Base-by-base conservation (phyloP, 2,797 vertebrate genomes). In the Ctenopoma multispine region DNA sequence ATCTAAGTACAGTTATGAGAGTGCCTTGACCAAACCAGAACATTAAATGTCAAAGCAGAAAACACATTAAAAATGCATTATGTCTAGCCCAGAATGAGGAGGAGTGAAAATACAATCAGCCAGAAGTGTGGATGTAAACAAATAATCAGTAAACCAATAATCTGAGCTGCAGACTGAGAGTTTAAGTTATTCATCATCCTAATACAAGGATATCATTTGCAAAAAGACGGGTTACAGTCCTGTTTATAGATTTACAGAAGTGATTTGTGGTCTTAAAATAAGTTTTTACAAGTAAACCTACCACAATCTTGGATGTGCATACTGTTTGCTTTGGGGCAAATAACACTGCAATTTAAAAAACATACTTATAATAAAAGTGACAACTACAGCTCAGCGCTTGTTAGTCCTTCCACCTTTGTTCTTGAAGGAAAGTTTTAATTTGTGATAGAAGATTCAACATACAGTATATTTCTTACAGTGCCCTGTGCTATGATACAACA, bases 61-160 rank as follows among this genome's bases (percentile, higher is more conserved):
- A 90, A 87, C 59, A 44, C 83, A 85, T 87, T 85, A 87, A 89
- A 87, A 89, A 89, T 87, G 72, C 77, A 86, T 87, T 82, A 79
- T 24, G 59, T 80, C 49, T 77, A 71, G 70, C 75, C 71, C 36
- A 31, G 70, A 84, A 83, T 79, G 75, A 82, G 69, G 40, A 85
- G 84, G 78, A 85, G 72, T 80, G 69, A 88, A 88, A 85, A 88
- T 57, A 69, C 74, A 83, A 87, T 89, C 87, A 81, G 63, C 57
- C 43, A 40, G 75, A 84, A 80, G 69, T 83, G 63, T 54, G 71
- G 58, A 70, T 77, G 63, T 75, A 87, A 88, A 88, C 85, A 84
- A 86, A 89, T 85, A 87, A 90, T 81, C 79, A 71, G 78, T 80
- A 82, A 90, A 82, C 72, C 78, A 88, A 86, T 85, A 89, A 79